A percentile compares a stretch with the other conserved stretches of the same genome.
Conservation (phyloP, 2,113 vertebrate species). For the Pseudolaguvia tuberculata region DNA sequence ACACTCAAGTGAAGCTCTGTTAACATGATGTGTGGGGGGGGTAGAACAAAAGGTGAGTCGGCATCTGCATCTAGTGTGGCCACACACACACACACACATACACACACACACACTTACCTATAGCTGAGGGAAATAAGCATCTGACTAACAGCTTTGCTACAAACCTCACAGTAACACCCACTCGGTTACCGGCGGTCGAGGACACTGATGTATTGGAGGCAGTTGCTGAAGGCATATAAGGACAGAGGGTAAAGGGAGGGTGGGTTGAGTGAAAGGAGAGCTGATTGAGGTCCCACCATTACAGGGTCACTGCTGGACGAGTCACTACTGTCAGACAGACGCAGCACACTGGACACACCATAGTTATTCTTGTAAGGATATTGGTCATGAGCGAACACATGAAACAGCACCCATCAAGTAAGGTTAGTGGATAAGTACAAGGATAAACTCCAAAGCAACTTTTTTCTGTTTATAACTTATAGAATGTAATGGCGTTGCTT, state of each 20-base stretch:
- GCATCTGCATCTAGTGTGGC: slow-evolving; percentile 63
- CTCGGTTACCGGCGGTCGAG: slow-evolving; percentile 44
- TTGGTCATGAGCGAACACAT: slow-evolving; percentile 16
- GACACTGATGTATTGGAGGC: slow-evolving; percentile 68
- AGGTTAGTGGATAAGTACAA: slow-evolving; percentile 8
- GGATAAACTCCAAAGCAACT: neutral
- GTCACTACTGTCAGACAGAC: slow-evolving; percentile 54
- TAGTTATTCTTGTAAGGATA: slow-evolving; percentile 41
- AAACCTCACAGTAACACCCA: slow-evolving; percentile 38
- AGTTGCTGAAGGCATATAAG: slow-evolving; percentile 73
- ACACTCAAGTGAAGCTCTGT: slow-evolving; percentile 22
- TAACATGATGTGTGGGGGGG: slow-evolving; percentile 32
- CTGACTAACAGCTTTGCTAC: slow-evolving; percentile 50
- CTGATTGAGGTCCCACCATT: slow-evolving; percentile 41
- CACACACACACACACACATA: slow-evolving; percentile 48
- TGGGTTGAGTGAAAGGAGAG: slow-evolving; percentile 34
- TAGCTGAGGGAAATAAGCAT: slow-evolving; percentile 38
- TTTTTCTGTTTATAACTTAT: neutral
- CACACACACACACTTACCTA: slow-evolving; percentile 41
- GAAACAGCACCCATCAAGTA: neutral
- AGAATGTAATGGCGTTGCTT: neutral
- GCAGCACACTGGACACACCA: slow-evolving; percentile 51
- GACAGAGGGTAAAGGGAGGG: slow-evolving; percentile 61
- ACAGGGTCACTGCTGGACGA: slow-evolving; percentile 57
- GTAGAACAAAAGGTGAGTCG: slow-evolving; percentile 65